Percentiles rank a stretch among this genome's conserved stretches.
Evolutionary conservation across 1,140 invertebrate genomes (phyloP).

Genomic region (Philotrypesis tridentata): DNA sequence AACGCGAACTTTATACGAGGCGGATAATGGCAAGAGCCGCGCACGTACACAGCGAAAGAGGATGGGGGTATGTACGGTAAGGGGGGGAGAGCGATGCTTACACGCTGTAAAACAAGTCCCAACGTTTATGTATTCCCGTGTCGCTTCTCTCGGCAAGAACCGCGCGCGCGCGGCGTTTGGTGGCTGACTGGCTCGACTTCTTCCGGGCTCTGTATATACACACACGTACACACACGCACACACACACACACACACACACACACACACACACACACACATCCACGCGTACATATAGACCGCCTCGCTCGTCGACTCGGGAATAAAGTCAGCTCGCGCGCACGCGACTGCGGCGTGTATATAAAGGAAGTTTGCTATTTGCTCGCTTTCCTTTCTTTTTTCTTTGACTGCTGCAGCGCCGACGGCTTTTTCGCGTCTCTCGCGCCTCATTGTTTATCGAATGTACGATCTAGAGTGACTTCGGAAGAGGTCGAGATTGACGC

Average conservation of each 20-base stretch:
- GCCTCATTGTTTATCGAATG: too few species aligned
- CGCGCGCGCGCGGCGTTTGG: neutral
- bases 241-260: too few species aligned
- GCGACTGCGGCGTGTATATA: neutral
- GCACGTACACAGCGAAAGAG: too few species aligned
- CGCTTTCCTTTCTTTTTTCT: neutral
- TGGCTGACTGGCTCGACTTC: neutral
- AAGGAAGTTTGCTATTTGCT: too few species aligned
- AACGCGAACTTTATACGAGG: neutral
- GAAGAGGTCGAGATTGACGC: too few species aligned
- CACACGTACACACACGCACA: neutral
- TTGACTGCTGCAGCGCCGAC: neutral
- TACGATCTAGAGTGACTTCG: too few species aligned
- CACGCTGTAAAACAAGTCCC: neutral
- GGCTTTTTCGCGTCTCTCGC: neutral
- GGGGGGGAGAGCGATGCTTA: neutral
- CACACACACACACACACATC: neutral
- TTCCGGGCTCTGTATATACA: neutral
- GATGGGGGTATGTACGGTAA: too few species aligned
- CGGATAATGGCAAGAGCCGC: neutral
- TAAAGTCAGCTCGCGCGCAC: neutral
- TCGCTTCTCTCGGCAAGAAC: neutral
- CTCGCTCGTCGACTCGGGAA: neutral
- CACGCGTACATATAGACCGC: too few species aligned
- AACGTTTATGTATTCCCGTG: neutral